Evolutionary conservation across 2,113 vertebrate species (phyloP), one percentile per base, ranked within the genome.

Genomic region (Sphaerodactylus townsendi): DNA sequence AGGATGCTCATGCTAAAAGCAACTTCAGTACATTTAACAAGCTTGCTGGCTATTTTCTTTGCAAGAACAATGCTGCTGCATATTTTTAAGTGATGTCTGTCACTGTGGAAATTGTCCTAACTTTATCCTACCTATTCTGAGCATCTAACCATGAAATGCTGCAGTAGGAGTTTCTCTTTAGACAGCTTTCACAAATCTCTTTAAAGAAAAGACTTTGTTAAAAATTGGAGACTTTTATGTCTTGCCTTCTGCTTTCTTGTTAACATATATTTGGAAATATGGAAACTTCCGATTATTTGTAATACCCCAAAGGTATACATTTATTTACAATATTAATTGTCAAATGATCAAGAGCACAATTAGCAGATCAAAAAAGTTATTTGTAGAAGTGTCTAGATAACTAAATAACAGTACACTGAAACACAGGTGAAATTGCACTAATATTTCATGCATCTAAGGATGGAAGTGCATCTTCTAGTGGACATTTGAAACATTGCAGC

Each of bases 111-210:
- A 17, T 56, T 44, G 21, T n/a, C 0, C 0, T 5, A 86, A 6
- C 25, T 56, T 14, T 0, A 7, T n/a, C 11, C 13, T 35, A 72
- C 48, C 28, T 72, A 7, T 1, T 48, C 74, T 2, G 0, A 0
- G 14, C 59, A 78, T 30, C 84, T 90, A 81, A 89, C 77, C 86
- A 81, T 82, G 88, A 80, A 81, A 48, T 2, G 2, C 76, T 62
- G 84, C 17, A 2, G 3, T 77, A 41, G 68, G 17, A 41, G 37
- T 35, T 14, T 3, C 37, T 50, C 28, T 73, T 44, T 62, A 0
- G 5, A 0, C 0, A 3, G 73, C 65, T 2, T 19, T 88, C 56
- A 59, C 21, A 59, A 23, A 59, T 83, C 71, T 14, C 77, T 70
- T 46, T 33, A 11, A 66, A 73, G 77, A 75, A 90, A 87, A 89